Evolutionary conservation across 2,113 vertebrate species (phyloP), one percentile per base, ranked within the genome.

Genomic region (Erinaceus europaeus): DNA sequence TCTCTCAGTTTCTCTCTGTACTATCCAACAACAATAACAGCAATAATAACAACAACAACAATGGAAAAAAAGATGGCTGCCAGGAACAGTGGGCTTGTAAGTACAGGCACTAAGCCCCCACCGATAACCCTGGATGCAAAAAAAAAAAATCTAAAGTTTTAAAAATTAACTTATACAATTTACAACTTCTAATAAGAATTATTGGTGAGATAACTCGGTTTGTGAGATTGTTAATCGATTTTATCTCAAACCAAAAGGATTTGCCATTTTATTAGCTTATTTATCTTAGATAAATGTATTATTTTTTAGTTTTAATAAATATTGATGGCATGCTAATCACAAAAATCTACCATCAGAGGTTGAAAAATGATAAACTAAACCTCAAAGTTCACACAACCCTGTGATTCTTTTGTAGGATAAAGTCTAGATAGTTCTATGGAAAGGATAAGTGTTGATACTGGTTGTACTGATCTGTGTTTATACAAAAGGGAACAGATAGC

Each of bases 331-430:
- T 48, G 46, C 57, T 75, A 71, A 84, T 50, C 0, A 1, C n/a
- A 13, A 71, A 32, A 59, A 67, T 62, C 1, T 57, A 5, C 15
- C 15, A 76, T 84, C 68, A 62, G 50, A 55, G 2, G 12, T 50
- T 90, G 23, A 55, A 81, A 88, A 93, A 50, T 61, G 36, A 59
- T 84, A 40, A 84, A 82, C 17, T 50, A 84, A 90, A 75, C 86
- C 59, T 7, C 40, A 82, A 79, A 89, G 67, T 84, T 73, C 32
- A 78, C 3, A 76, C 52, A 88, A 50, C 1, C 91, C 36, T 76
- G 32, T 25, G 10, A 29, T 88, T 88, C 52, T 88, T 78, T 38
- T 55, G 10, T 32, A 46, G 29, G 27, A 65, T 59, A 84, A 76
- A 2, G 27, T 9, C 17, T 10, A 77, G 61, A 69, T 38, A 44